Evolutionary conservation across 35 echinoderm and acorn worm genomes (phyloP).

Genomic region (Acanthaster planci): DNA sequence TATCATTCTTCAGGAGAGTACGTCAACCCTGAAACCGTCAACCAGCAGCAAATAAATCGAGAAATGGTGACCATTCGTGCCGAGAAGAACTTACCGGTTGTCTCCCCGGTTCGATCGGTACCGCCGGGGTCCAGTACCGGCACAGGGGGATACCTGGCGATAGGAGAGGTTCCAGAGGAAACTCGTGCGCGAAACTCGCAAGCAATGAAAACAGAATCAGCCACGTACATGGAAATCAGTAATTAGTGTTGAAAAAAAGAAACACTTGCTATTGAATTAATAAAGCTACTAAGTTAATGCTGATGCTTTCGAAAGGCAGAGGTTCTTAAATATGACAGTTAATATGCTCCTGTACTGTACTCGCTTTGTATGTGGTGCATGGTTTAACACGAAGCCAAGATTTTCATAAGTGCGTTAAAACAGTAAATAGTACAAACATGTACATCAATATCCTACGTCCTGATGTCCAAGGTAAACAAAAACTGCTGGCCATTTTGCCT

Average conservation of each 20-base stretch:
- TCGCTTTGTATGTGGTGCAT: too few species aligned
- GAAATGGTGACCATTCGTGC: neutral
- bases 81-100: neutral
- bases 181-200: neutral
- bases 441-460: too few species aligned
- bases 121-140: neutral
- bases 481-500: too few species aligned
- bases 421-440: too few species aligned
- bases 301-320: too few species aligned
- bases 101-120: neutral
- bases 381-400: too few species aligned
- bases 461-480: too few species aligned
- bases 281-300: too few species aligned
- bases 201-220: neutral
- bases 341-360: too few species aligned
- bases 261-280: too few species aligned
- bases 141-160: neutral
- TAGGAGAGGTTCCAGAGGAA: neutral
- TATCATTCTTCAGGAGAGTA: slow-evolving; percentile 7
- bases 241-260: neutral
- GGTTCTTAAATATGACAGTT: too few species aligned
- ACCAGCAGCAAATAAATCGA: neutral
- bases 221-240: neutral
- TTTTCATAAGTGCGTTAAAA: too few species aligned
- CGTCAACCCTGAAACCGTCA: neutral